Base-by-base conservation (phyloP, 2,888 invertebrate genomes). In the Hirudinaria manillensis region DNA sequence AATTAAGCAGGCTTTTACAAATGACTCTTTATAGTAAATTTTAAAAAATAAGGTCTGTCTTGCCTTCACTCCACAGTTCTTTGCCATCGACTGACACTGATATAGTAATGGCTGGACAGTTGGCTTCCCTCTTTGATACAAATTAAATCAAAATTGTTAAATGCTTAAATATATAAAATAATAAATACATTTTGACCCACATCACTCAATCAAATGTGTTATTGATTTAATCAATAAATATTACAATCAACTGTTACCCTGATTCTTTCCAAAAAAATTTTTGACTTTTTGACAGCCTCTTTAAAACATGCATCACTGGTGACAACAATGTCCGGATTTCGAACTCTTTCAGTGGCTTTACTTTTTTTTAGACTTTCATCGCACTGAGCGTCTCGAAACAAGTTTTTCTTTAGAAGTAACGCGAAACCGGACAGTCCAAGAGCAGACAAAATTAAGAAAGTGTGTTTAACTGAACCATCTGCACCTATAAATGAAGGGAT, bases 21-120 rank as follows among this genome's bases (percentile, higher is more conserved):
- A 24, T 56, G 3, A 6, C 27, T 56, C 6, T 56, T 10, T 36
- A 36, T 56, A 56, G 13, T 56, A 56, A 56, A 56, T 24, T 27
- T 56, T 4, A 7, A 7, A 61, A 16, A 61, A n/a, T 29, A 27
- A 7, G 29, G 13, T 29, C 10, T n/a, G 13, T 61, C 29, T 61
- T 61, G 79, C 88, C 88, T 82, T 86, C 84, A 76, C 81, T 80
- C 87, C 87, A 87, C 3, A 87, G 82, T n/a, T 80, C 80, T 78
- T 85, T 79, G 7, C 88, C 87, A 83, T 87, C 83, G 19, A 88
- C 83, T 70, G 84, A 85, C 2, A 88, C 87, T 19, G 84, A 86
- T 21, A 87, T 80, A 32, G 84, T 83, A 16, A 88, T 72, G 3
- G 87, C 88, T 65, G 88, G 88, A 78, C 83, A 81, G 6, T 85